Evolutionary conservation across 1,140 invertebrate genomes (phyloP).

Genomic region (Lepidurus arcticus): DNA sequence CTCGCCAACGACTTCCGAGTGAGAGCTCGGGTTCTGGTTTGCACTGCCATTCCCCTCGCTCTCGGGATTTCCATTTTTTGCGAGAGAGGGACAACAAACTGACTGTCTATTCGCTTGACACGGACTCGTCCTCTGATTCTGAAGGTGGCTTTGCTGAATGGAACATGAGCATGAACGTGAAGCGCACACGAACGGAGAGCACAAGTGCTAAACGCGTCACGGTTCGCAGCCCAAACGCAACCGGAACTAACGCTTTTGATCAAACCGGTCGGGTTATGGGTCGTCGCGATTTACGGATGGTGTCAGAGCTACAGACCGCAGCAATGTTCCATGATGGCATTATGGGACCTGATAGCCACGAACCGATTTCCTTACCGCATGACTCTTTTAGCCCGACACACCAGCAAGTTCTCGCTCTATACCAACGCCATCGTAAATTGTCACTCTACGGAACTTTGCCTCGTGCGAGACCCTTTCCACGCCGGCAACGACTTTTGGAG

Average conservation of each 20-base stretch:
- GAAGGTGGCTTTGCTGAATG: neutral
- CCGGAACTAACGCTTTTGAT: neutral
- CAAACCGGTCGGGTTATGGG: constrained; percentile 11
- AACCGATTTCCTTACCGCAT: neutral
- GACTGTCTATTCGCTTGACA: neutral
- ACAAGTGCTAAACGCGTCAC: neutral
- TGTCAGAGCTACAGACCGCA: neutral
- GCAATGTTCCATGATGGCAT: neutral
- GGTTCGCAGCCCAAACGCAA: neutral
- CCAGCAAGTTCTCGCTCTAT: neutral
- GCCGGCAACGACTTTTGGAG: neutral
- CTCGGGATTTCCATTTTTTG: neutral
- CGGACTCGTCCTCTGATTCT: neutral
- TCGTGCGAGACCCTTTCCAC: constrained; percentile 3
- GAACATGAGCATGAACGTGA: neutral
- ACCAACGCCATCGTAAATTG: constrained; percentile 25
- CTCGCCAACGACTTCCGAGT: neutral
- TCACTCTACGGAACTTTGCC: constrained; percentile 33
- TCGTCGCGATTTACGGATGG: constrained; percentile 6
- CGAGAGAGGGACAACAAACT: neutral
- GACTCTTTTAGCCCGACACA: neutral
- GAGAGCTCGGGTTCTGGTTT: neutral
- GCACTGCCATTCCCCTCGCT: neutral
- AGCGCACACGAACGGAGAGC: neutral
- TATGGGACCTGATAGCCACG: neutral